Evolutionary conservation across 2,797 vertebrate genomes (phyloP), one percentile per base, ranked within the genome.

Genomic region (Tolypeutes matacus): DNA sequence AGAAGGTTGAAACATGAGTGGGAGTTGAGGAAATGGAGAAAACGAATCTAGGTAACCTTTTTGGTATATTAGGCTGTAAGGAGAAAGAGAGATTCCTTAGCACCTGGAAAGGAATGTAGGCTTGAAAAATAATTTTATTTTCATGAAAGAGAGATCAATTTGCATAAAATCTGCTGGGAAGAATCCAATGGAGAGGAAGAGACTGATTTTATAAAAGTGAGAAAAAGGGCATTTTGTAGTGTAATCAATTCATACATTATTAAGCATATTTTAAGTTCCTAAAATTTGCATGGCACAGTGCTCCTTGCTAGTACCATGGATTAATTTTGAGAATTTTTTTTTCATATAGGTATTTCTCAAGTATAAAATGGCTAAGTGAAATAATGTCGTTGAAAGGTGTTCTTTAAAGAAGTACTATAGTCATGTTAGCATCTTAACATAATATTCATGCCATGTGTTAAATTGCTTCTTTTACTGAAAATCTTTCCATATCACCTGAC

Each of bases 71-170:
- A 39, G 34, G 12, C 3, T 77, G 3, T 83, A 53, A 58, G 53
- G 42, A 31, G 39, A 81, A 70, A 17, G 85, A 84, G 58, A 88
- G 11, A 49, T 75, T 93, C 31, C 13, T 49, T 18, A 58, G 36
- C 4, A 81, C 2, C 14, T 53, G 3, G n/a, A 78, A 67, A n/a
- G 23, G 25, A n/a, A 12, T 81, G 7, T 62, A 80, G 23, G 12
- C 31, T 81, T 64, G 31, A 88, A 31, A 81, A 88, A 88, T 42
- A 84, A 88, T 93, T 91, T 34, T 67, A 75, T 80, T 91, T 91
- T 62, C 39, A 23, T 67, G 12, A n/a, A 4, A 64, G 27, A 83
- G 56, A 42, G 10, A 77, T 72, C 11, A 83, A 5, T 80, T 42
- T 64, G 12, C 25, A 1, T 73, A 84, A 91, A 88, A 14, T 70